Conservation (phyloP, 92 coral and sea anemone genomes). For the Muricea muricata region DNA sequence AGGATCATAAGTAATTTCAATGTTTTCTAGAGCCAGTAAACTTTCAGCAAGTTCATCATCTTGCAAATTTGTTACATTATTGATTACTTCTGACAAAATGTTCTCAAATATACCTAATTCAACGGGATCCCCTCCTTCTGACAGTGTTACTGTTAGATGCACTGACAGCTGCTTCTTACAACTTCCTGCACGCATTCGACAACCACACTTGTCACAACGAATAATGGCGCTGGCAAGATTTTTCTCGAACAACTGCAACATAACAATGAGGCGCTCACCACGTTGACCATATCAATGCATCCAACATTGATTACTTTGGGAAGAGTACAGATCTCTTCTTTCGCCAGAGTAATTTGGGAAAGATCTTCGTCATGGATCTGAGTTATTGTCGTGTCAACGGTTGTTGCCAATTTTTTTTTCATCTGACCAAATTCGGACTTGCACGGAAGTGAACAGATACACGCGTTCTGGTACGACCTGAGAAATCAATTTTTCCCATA, state of each 20-base stretch:
- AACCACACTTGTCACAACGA: slow-evolving; percentile 22
- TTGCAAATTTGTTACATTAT: not conserved
- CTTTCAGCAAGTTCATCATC: slow-evolving; percentile 1
- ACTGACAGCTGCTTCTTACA: not conserved
- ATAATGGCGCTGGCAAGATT: not conserved
- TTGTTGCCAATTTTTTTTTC: slow-evolving; percentile 14
- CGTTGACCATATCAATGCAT: not conserved
- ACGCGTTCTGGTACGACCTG: not conserved
- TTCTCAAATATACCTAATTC: not conserved
- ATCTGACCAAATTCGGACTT: slow-evolving; percentile 21
- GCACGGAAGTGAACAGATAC: slow-evolving; percentile 24
- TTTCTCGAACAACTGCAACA: not conserved
- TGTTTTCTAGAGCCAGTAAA: slow-evolving; percentile 13
- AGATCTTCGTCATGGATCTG: slow-evolving; percentile 2
- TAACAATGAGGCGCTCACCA: not conserved
- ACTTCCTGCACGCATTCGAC: not conserved
- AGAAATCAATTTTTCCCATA: slow-evolving; percentile 17
- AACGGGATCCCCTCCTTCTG: not conserved
- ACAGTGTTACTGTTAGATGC: not conserved
- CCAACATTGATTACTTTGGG: slow-evolving; percentile 16
- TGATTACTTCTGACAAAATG: not conserved
- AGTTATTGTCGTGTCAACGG: slow-evolving; percentile 1
- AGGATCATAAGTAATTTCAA: slow-evolving; percentile 9
- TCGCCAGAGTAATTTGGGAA: not conserved
- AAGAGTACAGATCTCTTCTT: not conserved